phyloP scores from a whole-genome alignment of 2,797 vertebrate genomes.

The Manis pentadactyla region DNA sequence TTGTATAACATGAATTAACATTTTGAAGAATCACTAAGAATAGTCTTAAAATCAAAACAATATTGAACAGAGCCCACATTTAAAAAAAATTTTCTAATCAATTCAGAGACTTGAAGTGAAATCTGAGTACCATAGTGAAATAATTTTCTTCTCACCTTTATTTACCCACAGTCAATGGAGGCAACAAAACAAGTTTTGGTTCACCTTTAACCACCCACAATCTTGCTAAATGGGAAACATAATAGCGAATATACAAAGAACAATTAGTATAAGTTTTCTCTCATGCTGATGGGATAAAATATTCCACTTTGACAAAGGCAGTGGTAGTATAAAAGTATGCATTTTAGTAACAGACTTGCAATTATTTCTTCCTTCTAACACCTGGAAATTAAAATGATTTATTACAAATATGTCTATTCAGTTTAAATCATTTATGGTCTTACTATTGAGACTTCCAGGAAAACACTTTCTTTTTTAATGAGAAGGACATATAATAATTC shows the following conservation, averaged over 20 bases:
- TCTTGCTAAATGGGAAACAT: constrained; percentile 7
- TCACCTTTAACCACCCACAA: background rate
- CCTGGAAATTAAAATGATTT: constrained; percentile 42
- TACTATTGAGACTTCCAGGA: background rate
- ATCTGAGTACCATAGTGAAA: constrained; percentile 47
- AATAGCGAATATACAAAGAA: background rate
- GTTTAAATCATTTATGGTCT: background rate
- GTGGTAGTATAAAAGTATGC: background rate
- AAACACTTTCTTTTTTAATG: background rate
- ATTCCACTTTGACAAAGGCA: background rate
- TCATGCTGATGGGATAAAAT: background rate
- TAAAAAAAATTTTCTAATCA: background rate
- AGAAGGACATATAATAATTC: background rate
- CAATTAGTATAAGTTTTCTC: background rate
- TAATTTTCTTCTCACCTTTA: background rate
- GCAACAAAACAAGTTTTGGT: background rate
- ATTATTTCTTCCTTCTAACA: background rate
- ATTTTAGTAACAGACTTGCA: background rate
- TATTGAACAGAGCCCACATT: background rate
- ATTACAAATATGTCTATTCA: background rate
- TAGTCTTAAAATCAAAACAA: background rate
- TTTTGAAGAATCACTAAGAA: constrained; percentile 19
- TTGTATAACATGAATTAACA: background rate
- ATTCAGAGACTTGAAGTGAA: constrained; percentile 24
- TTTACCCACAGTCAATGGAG: background rate